phyloP scores from a whole-genome alignment of 1,140 invertebrate species.

The Procambarus clarkii region DNA sequence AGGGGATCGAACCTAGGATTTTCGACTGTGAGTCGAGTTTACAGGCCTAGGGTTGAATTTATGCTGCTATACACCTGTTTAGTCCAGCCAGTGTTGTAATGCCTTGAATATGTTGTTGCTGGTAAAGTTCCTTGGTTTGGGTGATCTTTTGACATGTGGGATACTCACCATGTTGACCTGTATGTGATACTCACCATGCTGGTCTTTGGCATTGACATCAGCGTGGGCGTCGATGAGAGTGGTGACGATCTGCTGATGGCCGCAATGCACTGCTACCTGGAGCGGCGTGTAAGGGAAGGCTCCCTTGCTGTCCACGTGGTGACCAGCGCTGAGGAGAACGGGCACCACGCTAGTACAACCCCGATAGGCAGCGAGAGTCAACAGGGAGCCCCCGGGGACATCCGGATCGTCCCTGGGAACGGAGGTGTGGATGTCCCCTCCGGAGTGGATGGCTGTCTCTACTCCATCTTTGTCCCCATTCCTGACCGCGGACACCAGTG shows the following conservation, averaged over 20 bases:
- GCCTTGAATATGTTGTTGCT: too few relatives aligned
- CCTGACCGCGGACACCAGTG: neutral
- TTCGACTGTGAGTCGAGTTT: too few relatives aligned
- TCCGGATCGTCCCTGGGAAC: neutral
- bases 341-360: slow-evolving; percentile 6
- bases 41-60: too few relatives aligned
- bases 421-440: neutral
- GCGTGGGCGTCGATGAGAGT: neutral
- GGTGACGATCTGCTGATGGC: neutral
- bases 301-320: neutral
- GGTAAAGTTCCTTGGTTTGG: too few relatives aligned
- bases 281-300: slow-evolving; percentile 11
- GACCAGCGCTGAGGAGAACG: slow-evolving; percentile 9
- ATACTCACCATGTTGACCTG: too few relatives aligned
- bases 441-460: neutral
- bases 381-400: neutral
- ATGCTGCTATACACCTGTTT: too few relatives aligned
- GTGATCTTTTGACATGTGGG: too few relatives aligned
- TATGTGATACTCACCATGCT: neutral
- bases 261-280: slow-evolving; percentile 5
- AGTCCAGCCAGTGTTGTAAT: too few relatives aligned
- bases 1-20: too few relatives aligned
- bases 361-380: neutral
- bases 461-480: neutral
- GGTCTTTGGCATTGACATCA: neutral